Base-by-base conservation (phyloP, 2,888 invertebrate genomes). In the Leptura quadrifasciata region DNA sequence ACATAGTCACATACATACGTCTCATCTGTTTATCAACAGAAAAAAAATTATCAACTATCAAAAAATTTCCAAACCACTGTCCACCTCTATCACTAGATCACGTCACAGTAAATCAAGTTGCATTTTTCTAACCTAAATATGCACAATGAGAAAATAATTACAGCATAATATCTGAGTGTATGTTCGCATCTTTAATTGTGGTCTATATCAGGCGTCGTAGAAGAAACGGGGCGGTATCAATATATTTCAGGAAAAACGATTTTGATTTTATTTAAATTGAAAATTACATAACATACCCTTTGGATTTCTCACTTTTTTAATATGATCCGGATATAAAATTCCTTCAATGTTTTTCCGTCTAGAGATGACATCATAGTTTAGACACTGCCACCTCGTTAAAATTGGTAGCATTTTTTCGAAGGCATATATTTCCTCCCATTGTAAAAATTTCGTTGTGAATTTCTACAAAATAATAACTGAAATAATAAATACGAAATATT, bases 331-430 rank as follows among this genome's bases (percentile, higher is more conserved):
- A 61, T 86, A 80, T n/a, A 93, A 84, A 75, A 89, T 73, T 47
- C 85, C 86, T 60, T 81, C 82, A 6, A 79, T 64, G 52, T 82
- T 79, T n/a, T 76, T 61, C 10, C 74, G 60, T 10, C 82, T 76
- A 57, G 77, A 61, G 17, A 67, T 65, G n/a, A 81, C 60, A n/a
- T 84, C 79, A 55, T 79, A 83, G 88, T 92, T 90, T 77, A 91
- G 87, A 27, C 94, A 88, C 85, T 95, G 95, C 95, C 95, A 96
- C 81, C 95, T 92, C 0, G 95, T 95, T 21, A 94, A 86, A 58
- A 96, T 86, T 0, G 95, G 95, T 74, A 96, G 90, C 81, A 95
- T 93, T 87, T 96, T 96, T 84, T 94, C 93, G 79, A 95, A 93
- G 54, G 94, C 92, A 86, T 96, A 96, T 35, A 93, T 91, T 84